A percentile compares a stretch with the other conserved stretches of the same genome.
These are phyloP conservation scores for Chironomus striatipennis DNA, from an alignment of 1,140 invertebrate genomes.

Conservation along the genomic window DNA sequence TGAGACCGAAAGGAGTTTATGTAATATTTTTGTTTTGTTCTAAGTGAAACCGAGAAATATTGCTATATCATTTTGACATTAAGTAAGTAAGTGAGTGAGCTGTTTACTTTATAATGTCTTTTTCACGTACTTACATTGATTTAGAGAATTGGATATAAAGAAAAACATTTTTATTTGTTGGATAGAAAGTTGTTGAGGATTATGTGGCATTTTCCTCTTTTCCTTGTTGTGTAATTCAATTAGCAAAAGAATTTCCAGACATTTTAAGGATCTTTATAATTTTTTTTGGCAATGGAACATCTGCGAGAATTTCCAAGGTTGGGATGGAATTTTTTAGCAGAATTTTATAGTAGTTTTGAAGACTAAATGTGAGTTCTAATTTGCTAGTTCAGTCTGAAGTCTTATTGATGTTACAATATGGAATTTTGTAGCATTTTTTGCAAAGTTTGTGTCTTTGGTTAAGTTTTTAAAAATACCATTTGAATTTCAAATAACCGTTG, in stretches of 20 bases:
- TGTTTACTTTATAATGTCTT: slow-evolving; percentile 14
- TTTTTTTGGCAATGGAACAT: not conserved
- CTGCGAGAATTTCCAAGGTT: not conserved
- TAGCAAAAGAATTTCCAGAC: slow-evolving; percentile 8
- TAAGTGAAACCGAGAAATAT: too few species aligned
- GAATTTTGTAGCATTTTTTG: too few species aligned
- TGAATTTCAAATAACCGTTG: too few species aligned
- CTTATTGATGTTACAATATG: too few species aligned
- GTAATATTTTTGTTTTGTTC: too few species aligned
- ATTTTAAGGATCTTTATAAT: not conserved
- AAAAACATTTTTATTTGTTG: not conserved
- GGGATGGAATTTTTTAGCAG: too few species aligned
- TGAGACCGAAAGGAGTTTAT: not conserved
- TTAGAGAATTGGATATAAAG: not conserved
- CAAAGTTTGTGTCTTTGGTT: too few species aligned
- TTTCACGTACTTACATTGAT: not conserved
- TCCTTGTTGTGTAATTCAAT: slow-evolving; percentile 1
- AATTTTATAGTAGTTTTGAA: too few species aligned
- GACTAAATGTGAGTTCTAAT: too few species aligned
- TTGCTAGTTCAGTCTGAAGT: too few species aligned
- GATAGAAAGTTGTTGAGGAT: not conserved
- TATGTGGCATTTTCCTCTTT: slow-evolving; percentile 13
- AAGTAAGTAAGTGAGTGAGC: not conserved
- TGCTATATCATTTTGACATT: too few species aligned
- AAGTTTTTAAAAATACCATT: too few species aligned